These are phyloP conservation scores for Aporrectodea caliginosa DNA, from an alignment of 1,140 invertebrate species.

Conservation along the genomic window DNA sequence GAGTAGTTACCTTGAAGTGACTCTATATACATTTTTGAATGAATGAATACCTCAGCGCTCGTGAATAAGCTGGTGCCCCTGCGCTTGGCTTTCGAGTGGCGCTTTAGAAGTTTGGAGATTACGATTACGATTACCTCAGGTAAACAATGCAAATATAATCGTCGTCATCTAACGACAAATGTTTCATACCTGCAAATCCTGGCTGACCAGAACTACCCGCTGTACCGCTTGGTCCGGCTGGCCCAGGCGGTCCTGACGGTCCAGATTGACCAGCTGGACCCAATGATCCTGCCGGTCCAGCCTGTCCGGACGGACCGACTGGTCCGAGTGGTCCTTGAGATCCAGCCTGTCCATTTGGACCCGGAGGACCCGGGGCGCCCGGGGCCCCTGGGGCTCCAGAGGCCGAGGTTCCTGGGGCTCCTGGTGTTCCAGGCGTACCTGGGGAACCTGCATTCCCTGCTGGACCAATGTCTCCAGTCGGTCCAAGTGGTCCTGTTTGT, in stretches of 20 bases:
- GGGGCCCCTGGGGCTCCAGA: constrained; percentile 39
- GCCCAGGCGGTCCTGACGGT: constrained; percentile 14
- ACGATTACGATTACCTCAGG: too few species aligned
- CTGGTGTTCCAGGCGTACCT: constrained; percentile 36
- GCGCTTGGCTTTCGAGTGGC: too few species aligned
- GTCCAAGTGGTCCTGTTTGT: constrained; percentile 36
- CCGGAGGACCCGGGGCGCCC: constrained; percentile 44
- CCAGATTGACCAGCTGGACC: constrained; percentile 33
- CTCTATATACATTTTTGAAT: too few species aligned
- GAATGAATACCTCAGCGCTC: too few species aligned
- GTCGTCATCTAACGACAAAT: too few species aligned
- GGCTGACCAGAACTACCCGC: background rate
- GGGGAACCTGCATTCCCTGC: constrained; percentile 12
- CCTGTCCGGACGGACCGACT: background rate
- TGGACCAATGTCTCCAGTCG: constrained; percentile 38
- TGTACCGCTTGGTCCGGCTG: background rate
- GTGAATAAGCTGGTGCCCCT: too few species aligned
- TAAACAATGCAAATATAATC: too few species aligned
- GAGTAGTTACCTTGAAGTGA: too few species aligned
- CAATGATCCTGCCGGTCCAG: constrained; percentile 50
- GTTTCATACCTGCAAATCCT: background rate
- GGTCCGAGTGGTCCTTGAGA: constrained; percentile 53
- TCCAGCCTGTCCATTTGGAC: constrained; percentile 53
- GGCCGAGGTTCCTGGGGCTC: constrained; percentile 38
- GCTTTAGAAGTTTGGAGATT: too few species aligned